A percentile compares a stretch with the other conserved stretches of the same genome.
Evolutionary conservation across 2,113 vertebrate species (phyloP).

Genomic region (Anseranas semipalmata): DNA sequence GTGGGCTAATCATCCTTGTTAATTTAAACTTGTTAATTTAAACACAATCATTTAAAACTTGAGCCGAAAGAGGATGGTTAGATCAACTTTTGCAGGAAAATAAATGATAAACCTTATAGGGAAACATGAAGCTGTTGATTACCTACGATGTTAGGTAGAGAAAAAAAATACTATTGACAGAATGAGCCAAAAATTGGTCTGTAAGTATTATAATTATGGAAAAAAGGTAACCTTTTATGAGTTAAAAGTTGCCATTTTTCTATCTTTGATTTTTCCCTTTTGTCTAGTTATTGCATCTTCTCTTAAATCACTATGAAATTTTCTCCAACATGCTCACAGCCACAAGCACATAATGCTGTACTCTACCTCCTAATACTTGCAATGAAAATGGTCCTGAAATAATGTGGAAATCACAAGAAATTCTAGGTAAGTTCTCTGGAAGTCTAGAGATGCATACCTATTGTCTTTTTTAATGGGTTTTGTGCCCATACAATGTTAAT

Average conservation of each 20-base stretch:
- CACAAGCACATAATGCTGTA: not conserved
- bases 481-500: fast-evolving
- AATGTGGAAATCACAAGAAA: not conserved
- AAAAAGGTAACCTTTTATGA: not conserved
- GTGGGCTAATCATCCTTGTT: not conserved
- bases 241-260: not conserved
- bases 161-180: not conserved
- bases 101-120: not conserved
- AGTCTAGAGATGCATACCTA: not conserved
- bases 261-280: not conserved
- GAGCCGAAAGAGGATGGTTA: not conserved
- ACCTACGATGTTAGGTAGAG: not conserved
- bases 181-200: not conserved
- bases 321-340: not conserved
- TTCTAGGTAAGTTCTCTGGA: not conserved
- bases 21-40: not conserved
- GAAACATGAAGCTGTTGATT: not conserved
- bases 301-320: not conserved
- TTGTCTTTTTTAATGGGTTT: not conserved
- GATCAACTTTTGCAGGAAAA: not conserved
- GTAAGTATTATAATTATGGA: no score
- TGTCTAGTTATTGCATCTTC: not conserved
- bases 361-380: not conserved
- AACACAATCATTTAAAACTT: not conserved
- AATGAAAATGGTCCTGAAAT: not conserved